Percentiles rank a stretch among this genome's conserved stretches.
Evolutionary conservation across 2,113 vertebrate species (phyloP).

Genomic region (Calonectris borealis): DNA sequence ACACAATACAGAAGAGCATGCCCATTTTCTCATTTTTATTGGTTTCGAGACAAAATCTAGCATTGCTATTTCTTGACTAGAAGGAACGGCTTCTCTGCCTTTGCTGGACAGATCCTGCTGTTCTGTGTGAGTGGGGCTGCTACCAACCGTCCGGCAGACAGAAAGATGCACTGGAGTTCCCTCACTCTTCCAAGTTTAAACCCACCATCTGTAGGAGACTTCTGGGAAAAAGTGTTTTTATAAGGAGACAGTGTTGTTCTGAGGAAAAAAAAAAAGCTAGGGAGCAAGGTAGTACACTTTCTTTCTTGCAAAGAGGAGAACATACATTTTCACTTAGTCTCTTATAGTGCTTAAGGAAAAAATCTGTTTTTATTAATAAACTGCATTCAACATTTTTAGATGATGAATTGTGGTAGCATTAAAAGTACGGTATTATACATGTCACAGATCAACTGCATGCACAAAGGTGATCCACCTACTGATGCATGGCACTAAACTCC

Average conservation of each 20-base stretch:
- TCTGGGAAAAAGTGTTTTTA: neutral
- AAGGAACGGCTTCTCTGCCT: neutral
- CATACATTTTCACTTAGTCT: neutral
- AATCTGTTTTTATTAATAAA: neutral
- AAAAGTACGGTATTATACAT: neutral
- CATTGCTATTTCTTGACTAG: neutral
- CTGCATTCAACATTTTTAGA: neutral
- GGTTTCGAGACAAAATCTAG: neutral
- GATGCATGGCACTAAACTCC: fast-evolving
- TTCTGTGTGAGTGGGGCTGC: neutral
- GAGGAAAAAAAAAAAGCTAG: neutral
- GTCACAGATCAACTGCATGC: neutral
- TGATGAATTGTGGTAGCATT: neutral
- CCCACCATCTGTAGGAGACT: neutral
- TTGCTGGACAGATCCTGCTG: neutral
- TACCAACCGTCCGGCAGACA: fast-evolving
- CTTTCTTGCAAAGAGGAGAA: neutral
- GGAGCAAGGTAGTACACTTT: neutral
- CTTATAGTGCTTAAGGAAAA: neutral
- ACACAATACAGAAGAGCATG: neutral
- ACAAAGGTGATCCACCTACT: neutral
- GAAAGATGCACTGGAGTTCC: neutral
- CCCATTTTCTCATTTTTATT: neutral
- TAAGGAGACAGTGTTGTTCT: neutral
- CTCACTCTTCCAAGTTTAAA: neutral